Evolutionary conservation across 2,113 vertebrate species (phyloP).

Genomic region (Thryonomys swinderianus): DNA sequence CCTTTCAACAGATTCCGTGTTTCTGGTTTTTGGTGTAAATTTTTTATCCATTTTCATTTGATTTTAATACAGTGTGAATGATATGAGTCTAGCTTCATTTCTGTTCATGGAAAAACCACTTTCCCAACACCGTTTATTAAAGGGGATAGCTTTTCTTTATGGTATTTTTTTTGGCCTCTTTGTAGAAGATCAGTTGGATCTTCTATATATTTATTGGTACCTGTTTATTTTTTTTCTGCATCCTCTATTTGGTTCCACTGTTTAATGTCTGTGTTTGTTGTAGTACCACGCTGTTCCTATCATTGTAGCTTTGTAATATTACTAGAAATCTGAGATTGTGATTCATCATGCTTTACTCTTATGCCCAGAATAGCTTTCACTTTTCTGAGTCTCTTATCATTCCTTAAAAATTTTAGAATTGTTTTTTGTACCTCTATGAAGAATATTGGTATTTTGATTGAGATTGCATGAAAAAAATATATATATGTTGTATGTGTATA

Average conservation of each 20-base stretch:
- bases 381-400: not conserved
- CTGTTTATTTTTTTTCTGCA: not conserved
- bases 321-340: not conserved
- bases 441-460: not conserved
- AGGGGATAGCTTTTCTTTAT: not conserved
- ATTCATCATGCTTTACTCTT: not conserved
- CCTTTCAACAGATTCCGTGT: no score
- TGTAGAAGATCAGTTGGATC: not conserved
- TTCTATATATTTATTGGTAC: no score
- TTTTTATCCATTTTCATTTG: not conserved
- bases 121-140: not conserved
- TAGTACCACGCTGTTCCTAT: not conserved
- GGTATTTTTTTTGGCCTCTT: not conserved
- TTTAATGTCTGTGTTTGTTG: not conserved
- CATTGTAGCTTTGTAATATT: not conserved
- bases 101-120: not conserved
- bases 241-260: not conserved
- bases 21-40: not conserved
- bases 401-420: not conserved
- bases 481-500: no score
- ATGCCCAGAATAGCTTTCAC: not conserved
- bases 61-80: not conserved
- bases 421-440: not conserved
- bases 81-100: not conserved
- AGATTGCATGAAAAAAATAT: not conserved